A percentile compares a stretch with the other conserved stretches of the same genome.
Conservation (phyloP, 2,888 invertebrate species). For the Pyrrhosoma nymphula region DNA sequence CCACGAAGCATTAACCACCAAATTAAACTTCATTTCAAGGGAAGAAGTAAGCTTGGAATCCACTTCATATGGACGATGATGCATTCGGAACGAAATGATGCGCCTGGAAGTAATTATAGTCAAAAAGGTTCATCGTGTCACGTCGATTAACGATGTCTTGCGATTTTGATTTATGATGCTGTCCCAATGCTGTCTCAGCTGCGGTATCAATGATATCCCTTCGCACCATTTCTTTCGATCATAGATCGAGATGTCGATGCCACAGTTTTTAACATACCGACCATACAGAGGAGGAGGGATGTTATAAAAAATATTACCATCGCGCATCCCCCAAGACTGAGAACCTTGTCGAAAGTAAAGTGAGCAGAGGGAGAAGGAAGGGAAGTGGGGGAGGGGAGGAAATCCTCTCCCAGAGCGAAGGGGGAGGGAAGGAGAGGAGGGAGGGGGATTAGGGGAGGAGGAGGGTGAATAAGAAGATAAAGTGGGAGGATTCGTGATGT, state of each 20-base stretch:
- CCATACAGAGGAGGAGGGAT: not conserved
- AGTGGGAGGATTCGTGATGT: conserved; percentile 66
- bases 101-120: not conserved
- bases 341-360: not conserved
- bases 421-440: not conserved
- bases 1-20: too few species aligned
- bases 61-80: too few species aligned
- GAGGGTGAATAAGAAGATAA: conserved; percentile 63
- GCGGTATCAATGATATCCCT: not conserved
- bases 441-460: not conserved
- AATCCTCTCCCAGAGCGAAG: not conserved
- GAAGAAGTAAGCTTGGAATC: too few species aligned
- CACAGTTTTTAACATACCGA: not conserved
- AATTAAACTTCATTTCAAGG: too few species aligned
- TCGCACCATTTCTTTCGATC: not conserved
- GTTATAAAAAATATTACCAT: not conserved
- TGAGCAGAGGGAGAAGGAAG: not conserved
- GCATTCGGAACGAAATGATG: not conserved
- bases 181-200: not conserved
- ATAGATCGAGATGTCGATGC: not conserved
- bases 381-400: not conserved
- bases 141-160: not conserved
- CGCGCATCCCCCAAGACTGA: not conserved
- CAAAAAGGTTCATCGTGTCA: not conserved
- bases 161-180: not conserved